Conservation (phyloP, 2,888 invertebrate species). For the Aleiodes testaceus region DNA sequence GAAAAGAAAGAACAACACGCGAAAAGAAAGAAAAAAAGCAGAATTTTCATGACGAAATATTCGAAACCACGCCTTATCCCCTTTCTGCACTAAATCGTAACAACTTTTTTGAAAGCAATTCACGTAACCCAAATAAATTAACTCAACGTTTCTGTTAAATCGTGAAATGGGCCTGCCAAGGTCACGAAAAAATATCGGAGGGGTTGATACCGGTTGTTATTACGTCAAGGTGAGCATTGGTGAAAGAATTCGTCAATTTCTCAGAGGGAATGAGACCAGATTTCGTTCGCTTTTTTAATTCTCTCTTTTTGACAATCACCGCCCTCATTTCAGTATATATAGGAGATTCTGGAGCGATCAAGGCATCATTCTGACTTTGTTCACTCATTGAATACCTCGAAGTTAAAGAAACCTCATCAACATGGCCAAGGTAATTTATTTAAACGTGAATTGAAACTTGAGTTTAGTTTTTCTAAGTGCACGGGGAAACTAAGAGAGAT, state of each 20-base stretch:
- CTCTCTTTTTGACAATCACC: constrained; percentile 6
- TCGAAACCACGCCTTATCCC: constrained; percentile 21
- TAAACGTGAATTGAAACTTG: too few relatives aligned
- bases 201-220: constrained; percentile 29
- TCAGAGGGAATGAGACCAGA: constrained; percentile 1
- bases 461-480: too few relatives aligned
- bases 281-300: background rate
- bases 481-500: too few relatives aligned
- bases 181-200: background rate
- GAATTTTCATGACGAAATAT: background rate
- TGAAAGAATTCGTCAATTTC: constrained; percentile 14
- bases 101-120: constrained; percentile 19
- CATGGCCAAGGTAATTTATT: constrained; percentile 23
- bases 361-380: constrained; percentile 16
- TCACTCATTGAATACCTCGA: background rate
- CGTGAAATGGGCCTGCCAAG: background rate
- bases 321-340: constrained; percentile 13
- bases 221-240: constrained; percentile 22
- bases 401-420: background rate
- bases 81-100: constrained; percentile 15
- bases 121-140: constrained; percentile 13
- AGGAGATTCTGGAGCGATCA: background rate
- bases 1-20: too few relatives aligned
- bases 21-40: background rate
- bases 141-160: background rate